Evolutionary conservation across 2,888 invertebrate genomes (phyloP), one percentile per base, ranked within the genome.

Genomic region (Cantharis nigra): DNA sequence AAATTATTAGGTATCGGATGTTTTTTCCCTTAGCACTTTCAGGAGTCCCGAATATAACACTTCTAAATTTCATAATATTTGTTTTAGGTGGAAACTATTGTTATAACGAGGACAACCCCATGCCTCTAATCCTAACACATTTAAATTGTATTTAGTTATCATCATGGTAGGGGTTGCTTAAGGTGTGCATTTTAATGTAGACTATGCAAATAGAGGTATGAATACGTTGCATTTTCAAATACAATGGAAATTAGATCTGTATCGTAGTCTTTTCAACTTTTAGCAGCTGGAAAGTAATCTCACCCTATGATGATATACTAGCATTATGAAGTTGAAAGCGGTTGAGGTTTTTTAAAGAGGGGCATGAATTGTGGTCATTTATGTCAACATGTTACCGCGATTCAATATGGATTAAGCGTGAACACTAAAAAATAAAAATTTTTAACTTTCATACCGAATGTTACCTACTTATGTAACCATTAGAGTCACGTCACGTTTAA

Each of bases 191-290:
- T 77, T 77, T 77, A 77, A 77, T 77, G 77, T 77, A 64, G 63
- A 74, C 74, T 74, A 77, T 77, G 77, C 77, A 77, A 77, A 77
- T 77, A 74, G 64, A 69, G 71, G 28, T 26, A 63, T 74, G 71
- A 71, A 76, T 71, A 73, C 71, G 74, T 74, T 77, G 77, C 77
- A 77, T 74, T 71, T 74, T 74, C 14, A 69, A 64, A 64, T 70
- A 77, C 77, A 77, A 77, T 77, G 74, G 77, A 77, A 77, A 77
- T 77, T 77, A 77, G 77, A 77, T 77, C 74, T 74, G 67, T 77
- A 77, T 75, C 77, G 77, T 67, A 74, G 77, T 72, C 77, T 77
- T 77, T 77, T 77, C 77, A 77, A 65, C 77, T 77, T 67, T 77
- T 71, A 74, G 77, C 77, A 77, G 77, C 74, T 77, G 77, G 77